Base-by-base conservation (phyloP, 2,888 invertebrate species). In the Brenthis ino region DNA sequence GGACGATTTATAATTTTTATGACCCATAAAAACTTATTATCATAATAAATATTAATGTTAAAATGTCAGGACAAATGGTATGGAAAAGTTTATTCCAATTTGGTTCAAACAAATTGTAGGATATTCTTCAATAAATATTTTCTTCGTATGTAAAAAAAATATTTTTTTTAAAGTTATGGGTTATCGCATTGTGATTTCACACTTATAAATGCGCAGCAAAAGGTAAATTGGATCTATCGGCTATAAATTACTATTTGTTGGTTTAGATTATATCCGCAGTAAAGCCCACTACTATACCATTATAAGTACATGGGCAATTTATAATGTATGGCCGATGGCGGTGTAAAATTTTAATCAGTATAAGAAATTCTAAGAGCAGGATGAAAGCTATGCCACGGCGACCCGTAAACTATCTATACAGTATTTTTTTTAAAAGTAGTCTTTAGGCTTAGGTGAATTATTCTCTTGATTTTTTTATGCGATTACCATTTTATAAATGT, bases 151-250 rank as follows among this genome's bases (percentile, higher is more conserved):
- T 8, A 37, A 37, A 37, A 6, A 37, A 37, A 37, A 6, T 8
- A 6, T 37, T 8, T 43, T 43, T 43, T 43, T 8, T 43, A 11
- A 53, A 37, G 12, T 50, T 28, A 50, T 12, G 20, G 33, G 33
- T 53, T 37, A 60, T 50, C 28, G 33, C 16, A 37, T 37, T 51
- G 20, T 37, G 37, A 53, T 63, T 53, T 37, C 16, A 37, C 63
- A 53, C 51, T 20, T 43, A n/a, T 37, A 53, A 37, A 37, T 63
- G 20, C 54, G 43, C 37, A 50, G n/a, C 14, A 33, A 51, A 50
- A n/a, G 11, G 14, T 48, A 28, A 33, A 61, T 48, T 50, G 14
- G 16, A 33, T 51, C 51, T 61, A 51, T 14, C 16, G 16, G n/a
- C 4, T 51, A 33, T 61, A 33, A 13, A 33, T 37, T 51, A 53